Percentiles rank a stretch among this genome's conserved stretches.
These are phyloP conservation scores for Psilanteris sp. DNA, from an alignment of 1,140 invertebrate species.

Conservation along the genomic window DNA sequence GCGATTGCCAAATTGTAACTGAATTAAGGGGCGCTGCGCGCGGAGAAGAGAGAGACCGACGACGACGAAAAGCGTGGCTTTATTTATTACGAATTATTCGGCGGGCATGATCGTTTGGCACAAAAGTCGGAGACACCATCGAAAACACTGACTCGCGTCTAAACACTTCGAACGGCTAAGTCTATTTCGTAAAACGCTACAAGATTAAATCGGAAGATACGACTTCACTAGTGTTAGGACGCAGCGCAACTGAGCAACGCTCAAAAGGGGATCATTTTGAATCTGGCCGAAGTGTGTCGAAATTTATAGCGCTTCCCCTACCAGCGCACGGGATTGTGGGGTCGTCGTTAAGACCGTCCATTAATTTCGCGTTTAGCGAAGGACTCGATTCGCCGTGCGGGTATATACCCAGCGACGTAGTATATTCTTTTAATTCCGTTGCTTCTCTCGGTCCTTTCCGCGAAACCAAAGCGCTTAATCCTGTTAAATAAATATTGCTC, in stretches of 20 bases:
- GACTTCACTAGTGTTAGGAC: conserved; percentile 66
- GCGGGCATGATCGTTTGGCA: too few species aligned
- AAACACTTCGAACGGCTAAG: conserved; percentile 21
- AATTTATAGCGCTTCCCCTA: conserved; percentile 77
- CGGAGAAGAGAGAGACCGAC: too few species aligned
- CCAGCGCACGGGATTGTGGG: conserved; percentile 60
- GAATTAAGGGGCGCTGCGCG: too few species aligned
- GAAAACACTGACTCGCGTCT: background rate
- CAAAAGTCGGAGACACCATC: conserved; percentile 4
- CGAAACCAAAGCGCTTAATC: conserved; percentile 15
- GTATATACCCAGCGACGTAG: conserved; percentile 2
- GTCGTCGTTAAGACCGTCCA: conserved; percentile 67
- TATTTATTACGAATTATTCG: too few species aligned
- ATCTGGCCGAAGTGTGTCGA: conserved; percentile 77
- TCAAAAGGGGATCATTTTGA: conserved; percentile 79
- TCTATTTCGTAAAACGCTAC: conserved; percentile 7
- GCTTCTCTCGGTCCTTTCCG: background rate
- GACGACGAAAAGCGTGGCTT: too few species aligned
- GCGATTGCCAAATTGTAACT: too few species aligned
- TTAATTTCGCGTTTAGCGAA: conserved; percentile 71
- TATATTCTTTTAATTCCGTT: conserved; percentile 42
- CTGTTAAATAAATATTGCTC: conserved; percentile 28
- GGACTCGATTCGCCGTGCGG: conserved; percentile 44
- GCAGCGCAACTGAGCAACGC: conserved; percentile 69
- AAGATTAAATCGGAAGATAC: conserved; percentile 29